Conservation (phyloP, 1,140 invertebrate species). For the Plodia interpunctella region DNA sequence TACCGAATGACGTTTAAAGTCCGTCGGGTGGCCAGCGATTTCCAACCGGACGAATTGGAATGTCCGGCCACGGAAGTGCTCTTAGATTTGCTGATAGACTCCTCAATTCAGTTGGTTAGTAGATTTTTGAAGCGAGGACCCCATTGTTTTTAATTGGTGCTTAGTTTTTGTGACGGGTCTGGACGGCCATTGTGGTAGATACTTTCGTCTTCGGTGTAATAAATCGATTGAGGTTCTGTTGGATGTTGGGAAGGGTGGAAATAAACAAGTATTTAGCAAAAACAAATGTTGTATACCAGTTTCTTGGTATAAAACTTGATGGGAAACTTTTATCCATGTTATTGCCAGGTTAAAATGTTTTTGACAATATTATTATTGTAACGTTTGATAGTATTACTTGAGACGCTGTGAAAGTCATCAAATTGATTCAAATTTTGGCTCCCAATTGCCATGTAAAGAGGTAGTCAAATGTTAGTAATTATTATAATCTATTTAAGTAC, state of each 20-base stretch:
- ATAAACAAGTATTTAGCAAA: not conserved
- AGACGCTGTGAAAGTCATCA: too few relatives aligned
- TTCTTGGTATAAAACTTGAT: too few relatives aligned
- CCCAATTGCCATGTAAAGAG: too few relatives aligned
- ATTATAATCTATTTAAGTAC: too few relatives aligned
- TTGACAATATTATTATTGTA: too few relatives aligned
- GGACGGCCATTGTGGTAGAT: conserved; percentile 1
- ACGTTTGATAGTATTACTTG: too few relatives aligned
- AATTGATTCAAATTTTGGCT: too few relatives aligned
- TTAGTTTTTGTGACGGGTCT: conserved; percentile 16
- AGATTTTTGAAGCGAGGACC: not conserved
- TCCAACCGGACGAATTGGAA: not conserved
- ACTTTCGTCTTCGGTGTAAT: conserved; percentile 13
- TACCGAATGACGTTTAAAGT: conserved; percentile 1
- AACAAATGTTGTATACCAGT: too few relatives aligned
- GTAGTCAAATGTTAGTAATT: too few relatives aligned
- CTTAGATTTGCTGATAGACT: conserved; percentile 26
- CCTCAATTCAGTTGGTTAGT: conserved; percentile 30
- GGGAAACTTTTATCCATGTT: too few relatives aligned
- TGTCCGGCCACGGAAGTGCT: conserved; percentile 17
- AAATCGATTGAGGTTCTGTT: conserved; percentile 15
- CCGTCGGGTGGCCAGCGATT: not conserved
- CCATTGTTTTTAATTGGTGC: conserved; percentile 19
- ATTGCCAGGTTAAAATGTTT: too few relatives aligned
- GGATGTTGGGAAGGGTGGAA: too few relatives aligned